Evolutionary conservation across 2,113 vertebrate genomes (phyloP), one percentile per base, ranked within the genome.

Genomic region (Osmerus mordax): DNA sequence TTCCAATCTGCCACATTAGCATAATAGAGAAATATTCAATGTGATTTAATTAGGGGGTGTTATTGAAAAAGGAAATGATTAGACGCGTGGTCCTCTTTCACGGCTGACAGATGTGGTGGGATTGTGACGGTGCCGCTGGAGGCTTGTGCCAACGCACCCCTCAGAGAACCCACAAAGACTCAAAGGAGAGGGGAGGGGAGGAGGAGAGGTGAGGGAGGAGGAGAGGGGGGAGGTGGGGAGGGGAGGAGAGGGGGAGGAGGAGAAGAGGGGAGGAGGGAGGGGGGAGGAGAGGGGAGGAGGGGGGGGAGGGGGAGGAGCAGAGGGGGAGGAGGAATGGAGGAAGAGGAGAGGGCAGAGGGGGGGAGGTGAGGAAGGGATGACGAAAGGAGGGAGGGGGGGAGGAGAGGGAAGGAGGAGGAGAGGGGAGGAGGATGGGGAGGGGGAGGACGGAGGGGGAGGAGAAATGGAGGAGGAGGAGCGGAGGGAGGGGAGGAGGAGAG

Each of bases 21-120:
- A 81, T 80, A 80, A 85, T 81, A 83, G 77, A 75, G 74, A 82
- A 75, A 77, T 78, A 82, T 77, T 84, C 71, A 82, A 79, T 88
- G 78, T 74, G 79, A 88, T 88, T 82, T 83, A 84, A 87, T 87
- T 78, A 79, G 84, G 76, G 54, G 81, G 62, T 81, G 81, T 89
- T 79, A 87, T 80, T 83, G 72, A 76, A 78, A 80, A 60, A 67
- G 72, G 75, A 74, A 76, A 82, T 81, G 65, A 80, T 73, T 83
- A 72, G 74, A 80, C 74, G 71, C 69, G 73, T 85, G 11, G 77
- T 75, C 69, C 78, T 64, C 72, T 78, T 86, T 81, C 73, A 87
- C 54, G 65, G 55, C 67, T 79, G 73, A 75, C 76, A 87, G 76
- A 85, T 83, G 83, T 86, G 74, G 68, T 51, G 59, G 74, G 72